phyloP scores from a whole-genome alignment of 2,113 vertebrate species.

The Cochlearius cochlearius region DNA sequence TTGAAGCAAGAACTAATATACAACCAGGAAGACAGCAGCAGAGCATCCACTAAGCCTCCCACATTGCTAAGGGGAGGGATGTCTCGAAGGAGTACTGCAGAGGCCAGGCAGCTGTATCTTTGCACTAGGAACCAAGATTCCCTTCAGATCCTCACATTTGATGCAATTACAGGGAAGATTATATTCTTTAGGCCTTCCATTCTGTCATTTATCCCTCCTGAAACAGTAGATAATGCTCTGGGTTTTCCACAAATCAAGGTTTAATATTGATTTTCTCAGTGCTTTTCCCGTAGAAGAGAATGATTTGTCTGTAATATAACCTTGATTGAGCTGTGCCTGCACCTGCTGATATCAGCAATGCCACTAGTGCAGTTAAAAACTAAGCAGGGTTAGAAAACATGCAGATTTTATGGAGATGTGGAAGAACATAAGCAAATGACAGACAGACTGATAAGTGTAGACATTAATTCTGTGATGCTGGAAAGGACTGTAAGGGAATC shows the following conservation, averaged over 20 bases:
- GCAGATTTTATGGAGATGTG: not conserved
- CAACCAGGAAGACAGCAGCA: not conserved
- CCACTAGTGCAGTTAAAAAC: not conserved
- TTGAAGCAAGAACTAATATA: not conserved
- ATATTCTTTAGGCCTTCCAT: not conserved
- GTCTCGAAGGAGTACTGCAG: not conserved
- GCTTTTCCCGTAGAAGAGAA: not conserved
- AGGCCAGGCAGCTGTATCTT: not conserved
- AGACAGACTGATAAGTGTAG: not conserved
- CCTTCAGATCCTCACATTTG: not conserved
- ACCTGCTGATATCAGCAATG: not conserved
- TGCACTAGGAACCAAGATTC: not conserved
- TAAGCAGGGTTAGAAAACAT: not conserved
- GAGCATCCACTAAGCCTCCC: not conserved
- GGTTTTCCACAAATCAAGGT: not conserved
- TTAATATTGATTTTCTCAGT: conserved; percentile 26
- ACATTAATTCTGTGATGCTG: not conserved
- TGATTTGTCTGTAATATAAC: conserved; percentile 4
- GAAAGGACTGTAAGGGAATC: not conserved
- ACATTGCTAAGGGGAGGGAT: not conserved
- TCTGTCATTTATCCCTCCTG: conserved; percentile 4
- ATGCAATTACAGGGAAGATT: conserved; percentile 40
- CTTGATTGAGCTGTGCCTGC: not conserved
- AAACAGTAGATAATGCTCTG: conserved; percentile 24
- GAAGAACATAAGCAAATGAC: not conserved